Conservation (phyloP, 2,797 vertebrate genomes). For the Crypturellus tataupa region DNA sequence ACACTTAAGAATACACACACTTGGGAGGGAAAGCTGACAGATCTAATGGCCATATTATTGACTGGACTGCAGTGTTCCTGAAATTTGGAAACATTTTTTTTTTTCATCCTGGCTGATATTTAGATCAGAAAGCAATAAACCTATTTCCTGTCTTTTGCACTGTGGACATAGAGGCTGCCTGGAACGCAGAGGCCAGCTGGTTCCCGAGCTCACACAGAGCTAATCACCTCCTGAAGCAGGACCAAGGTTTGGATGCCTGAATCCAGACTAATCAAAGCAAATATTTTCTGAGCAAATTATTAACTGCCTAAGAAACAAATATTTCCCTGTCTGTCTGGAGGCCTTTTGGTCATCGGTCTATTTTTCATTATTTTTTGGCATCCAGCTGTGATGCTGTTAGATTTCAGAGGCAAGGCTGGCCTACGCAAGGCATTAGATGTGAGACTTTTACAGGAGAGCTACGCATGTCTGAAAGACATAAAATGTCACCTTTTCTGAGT, state of each 20-base stretch:
- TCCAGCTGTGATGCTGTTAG: slow-evolving; percentile 2
- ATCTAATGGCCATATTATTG: slow-evolving; percentile 48
- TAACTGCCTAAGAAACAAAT: slow-evolving; percentile 59
- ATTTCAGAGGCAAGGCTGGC: slow-evolving; percentile 5
- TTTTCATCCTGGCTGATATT: slow-evolving; percentile 50
- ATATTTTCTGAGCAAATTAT: slow-evolving; percentile 61
- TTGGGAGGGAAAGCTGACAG: slow-evolving; percentile 17
- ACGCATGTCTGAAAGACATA: neutral
- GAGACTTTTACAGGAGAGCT: slow-evolving; percentile 1
- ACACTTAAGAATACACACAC: neutral
- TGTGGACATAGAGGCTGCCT: slow-evolving; percentile 17
- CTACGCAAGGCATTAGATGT: neutral
- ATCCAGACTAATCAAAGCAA: slow-evolving; percentile 62
- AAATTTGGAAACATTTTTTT: neutral
- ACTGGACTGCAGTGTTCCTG: slow-evolving; percentile 35
- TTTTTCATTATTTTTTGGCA: slow-evolving; percentile 41
- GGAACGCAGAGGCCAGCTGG: slow-evolving; percentile 49
- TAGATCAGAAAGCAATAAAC: slow-evolving; percentile 55
- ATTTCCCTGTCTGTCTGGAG: slow-evolving; percentile 49
- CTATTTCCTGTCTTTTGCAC: slow-evolving; percentile 55
- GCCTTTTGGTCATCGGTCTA: slow-evolving; percentile 29
- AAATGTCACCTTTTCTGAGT: slow-evolving; percentile 13
- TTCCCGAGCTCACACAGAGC: slow-evolving; percentile 35
- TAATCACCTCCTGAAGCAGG: slow-evolving; percentile 48
- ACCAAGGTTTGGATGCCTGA: slow-evolving; percentile 54